These are phyloP conservation scores for Cloeon dipterum DNA, from an alignment of 2,888 invertebrate species.

Conservation along the genomic window DNA sequence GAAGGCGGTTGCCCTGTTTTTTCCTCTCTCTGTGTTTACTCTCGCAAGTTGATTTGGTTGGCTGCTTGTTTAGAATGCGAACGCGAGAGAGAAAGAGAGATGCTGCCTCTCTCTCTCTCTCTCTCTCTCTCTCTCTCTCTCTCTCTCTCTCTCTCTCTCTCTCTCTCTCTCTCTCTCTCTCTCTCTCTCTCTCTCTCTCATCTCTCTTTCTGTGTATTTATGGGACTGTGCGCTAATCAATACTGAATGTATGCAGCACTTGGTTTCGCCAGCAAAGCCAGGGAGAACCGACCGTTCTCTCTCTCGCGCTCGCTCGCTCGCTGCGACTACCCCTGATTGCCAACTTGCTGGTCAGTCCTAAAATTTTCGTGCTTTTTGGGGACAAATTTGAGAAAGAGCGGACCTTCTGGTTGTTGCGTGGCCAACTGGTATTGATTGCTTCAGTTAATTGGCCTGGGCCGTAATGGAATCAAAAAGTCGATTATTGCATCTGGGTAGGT, in stretches of 20 bases:
- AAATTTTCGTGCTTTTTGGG: too few relatives aligned
- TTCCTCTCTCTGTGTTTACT: neutral
- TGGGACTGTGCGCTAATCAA: too few relatives aligned
- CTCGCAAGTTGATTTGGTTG: neutral
- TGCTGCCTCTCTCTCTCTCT: neutral
- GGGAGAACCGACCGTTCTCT: neutral
- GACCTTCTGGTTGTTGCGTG: slow-evolving; percentile 3
- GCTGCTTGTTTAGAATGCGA: neutral
- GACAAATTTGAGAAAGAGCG: neutral
- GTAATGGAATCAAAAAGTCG: too few relatives aligned
- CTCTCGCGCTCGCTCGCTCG: slow-evolving; percentile 8
- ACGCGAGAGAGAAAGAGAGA: slow-evolving; percentile 5
- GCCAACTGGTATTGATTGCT: too few relatives aligned
- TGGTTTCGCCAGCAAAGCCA: neutral
- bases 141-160: slow-evolving; percentile 3
- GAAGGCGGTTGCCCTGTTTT: neutral
- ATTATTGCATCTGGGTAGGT: too few relatives aligned
- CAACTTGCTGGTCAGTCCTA: too few relatives aligned
- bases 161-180: slow-evolving; percentile 3
- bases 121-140: slow-evolving; percentile 4
- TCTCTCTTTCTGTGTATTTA: too few relatives aligned
- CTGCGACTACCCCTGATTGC: too few relatives aligned
- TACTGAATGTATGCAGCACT: too few relatives aligned
- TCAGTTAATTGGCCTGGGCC: too few relatives aligned
- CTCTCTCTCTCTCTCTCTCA: too few relatives aligned